Conservation (phyloP, 2,797 vertebrate species). For the Amblyopsis hoosieri region DNA sequence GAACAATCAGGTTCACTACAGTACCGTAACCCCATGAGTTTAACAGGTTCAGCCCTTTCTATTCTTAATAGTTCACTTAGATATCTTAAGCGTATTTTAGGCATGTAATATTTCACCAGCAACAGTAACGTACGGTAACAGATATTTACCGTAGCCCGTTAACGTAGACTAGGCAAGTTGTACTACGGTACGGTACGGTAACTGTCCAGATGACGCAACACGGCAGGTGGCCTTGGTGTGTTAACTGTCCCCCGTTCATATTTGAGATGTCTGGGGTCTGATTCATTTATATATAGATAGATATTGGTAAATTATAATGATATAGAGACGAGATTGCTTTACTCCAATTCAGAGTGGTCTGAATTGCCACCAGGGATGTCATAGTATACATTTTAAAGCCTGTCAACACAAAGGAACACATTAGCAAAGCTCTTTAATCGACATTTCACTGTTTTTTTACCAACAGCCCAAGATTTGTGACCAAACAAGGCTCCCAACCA, state of each 20-base stretch:
- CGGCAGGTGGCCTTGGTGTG: constrained; percentile 44
- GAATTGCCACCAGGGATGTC: neutral
- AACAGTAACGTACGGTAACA: too few relatives aligned
- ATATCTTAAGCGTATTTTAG: too few relatives aligned
- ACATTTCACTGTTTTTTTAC: neutral
- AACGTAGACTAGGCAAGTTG: constrained; percentile 13
- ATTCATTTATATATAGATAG: neutral
- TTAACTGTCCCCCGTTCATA: neutral
- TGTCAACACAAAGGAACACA: neutral
- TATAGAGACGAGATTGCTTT: neutral
- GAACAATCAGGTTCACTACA: too few relatives aligned
- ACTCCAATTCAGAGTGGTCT: neutral
- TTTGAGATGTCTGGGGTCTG: neutral
- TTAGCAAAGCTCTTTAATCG: neutral
- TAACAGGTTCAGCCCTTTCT: too few relatives aligned
- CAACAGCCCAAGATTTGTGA: constrained; percentile 24
- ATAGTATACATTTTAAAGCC: neutral
- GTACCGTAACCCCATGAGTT: too few relatives aligned
- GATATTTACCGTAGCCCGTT: too few relatives aligned
- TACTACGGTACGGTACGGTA: constrained; percentile 21
- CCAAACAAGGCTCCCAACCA: constrained; percentile 7
- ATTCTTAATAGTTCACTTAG: too few relatives aligned
- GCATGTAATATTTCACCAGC: too few relatives aligned
- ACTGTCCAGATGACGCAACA: constrained; percentile 29
- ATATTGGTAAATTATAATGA: neutral